Base-by-base conservation (phyloP, 2,113 vertebrate species). In the Epinephelus fuscoguttatus region DNA sequence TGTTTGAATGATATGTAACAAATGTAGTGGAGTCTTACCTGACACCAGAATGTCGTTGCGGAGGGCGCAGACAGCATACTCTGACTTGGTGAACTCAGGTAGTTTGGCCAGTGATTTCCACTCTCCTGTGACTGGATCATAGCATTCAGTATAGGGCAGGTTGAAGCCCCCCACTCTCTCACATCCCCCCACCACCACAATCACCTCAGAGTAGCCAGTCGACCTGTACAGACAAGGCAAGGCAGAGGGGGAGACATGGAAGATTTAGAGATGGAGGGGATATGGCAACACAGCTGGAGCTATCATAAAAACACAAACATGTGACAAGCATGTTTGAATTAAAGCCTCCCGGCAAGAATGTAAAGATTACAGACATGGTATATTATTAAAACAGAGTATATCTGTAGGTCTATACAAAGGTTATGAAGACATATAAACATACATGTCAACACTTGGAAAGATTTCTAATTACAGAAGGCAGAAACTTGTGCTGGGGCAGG, bases 41-140 rank as follows among this genome's bases (percentile, higher is more conserved):
- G 98, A 99, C 85, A 99, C 97, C 76, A 99, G 96, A 76, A 99
- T 98, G 88, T 99, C 98, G 64, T 99, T 99, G 91, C 98, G 96
- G 11, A 99, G 96, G 66, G 98, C 97, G 7, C 98, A 99, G 63
- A 99, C 98, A 0, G 98, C 98, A 60, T 99, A 99, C 84, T 99
- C 98, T 13, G 98, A 99, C 86, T 99, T 99, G 64, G 98, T 99
- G 86, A 98, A 99, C 90, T 99, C 98, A 1, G 98, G 98, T 37
- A 99, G 96, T 88, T 99, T 99, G 70, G 98, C 97, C 94, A 99
- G 95, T 0, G 98, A 98, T 72, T 96, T 99, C 98, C 98, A 99
- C 18, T 99, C 98, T 85, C 98, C 98, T 45, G 97, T 99, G 77
- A 99, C 96, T 4, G 98, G 98, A 86, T 99, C 98, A 27, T 98